Evolutionary conservation across 2,888 invertebrate genomes (phyloP).

Genomic region (Brachycybe producta): DNA sequence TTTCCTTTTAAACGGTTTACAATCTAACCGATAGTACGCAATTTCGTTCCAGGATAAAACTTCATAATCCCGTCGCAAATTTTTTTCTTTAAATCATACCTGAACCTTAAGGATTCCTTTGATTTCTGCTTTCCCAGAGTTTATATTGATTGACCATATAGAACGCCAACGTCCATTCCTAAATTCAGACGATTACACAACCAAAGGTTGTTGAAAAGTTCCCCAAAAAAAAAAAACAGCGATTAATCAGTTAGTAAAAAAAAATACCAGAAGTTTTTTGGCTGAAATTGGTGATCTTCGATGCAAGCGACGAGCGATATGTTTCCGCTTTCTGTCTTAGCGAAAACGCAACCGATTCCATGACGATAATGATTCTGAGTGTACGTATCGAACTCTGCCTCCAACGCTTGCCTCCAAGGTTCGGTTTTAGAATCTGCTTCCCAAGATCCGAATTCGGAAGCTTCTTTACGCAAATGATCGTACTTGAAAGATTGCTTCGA

Average conservation of each 20-base stretch:
- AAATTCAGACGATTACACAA: constrained; percentile 3
- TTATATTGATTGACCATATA: constrained; percentile 79
- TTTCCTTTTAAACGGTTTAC: no score
- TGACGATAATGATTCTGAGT: constrained; percentile 87
- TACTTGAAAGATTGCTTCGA: constrained; percentile 91
- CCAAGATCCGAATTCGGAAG: constrained; percentile 64
- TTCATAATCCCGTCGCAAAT: no score
- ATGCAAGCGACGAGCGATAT: constrained; percentile 83
- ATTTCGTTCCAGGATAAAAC: no score
- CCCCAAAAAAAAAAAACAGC: constrained; percentile 1
- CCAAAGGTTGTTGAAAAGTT: background rate
- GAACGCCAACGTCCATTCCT: constrained; percentile 99
- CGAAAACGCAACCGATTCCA: constrained; percentile 56
- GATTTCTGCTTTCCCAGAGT: constrained; percentile 59
- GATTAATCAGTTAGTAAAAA: background rate
- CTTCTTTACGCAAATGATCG: constrained; percentile 93
- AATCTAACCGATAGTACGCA: no score
- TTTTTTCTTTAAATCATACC: no score
- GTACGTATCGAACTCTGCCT: constrained; percentile 77
- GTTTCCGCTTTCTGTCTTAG: constrained; percentile 44
- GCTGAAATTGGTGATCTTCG: constrained; percentile 98
- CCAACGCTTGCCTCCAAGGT: constrained; percentile 79
- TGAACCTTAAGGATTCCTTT: constrained; percentile 74
- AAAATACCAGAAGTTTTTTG: constrained; percentile 55
- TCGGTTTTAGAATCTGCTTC: constrained; percentile 54